Percentiles rank a stretch among this genome's conserved stretches.
Conservation (phyloP, 1,140 invertebrate genomes). For the Nephila pilipes region DNA sequence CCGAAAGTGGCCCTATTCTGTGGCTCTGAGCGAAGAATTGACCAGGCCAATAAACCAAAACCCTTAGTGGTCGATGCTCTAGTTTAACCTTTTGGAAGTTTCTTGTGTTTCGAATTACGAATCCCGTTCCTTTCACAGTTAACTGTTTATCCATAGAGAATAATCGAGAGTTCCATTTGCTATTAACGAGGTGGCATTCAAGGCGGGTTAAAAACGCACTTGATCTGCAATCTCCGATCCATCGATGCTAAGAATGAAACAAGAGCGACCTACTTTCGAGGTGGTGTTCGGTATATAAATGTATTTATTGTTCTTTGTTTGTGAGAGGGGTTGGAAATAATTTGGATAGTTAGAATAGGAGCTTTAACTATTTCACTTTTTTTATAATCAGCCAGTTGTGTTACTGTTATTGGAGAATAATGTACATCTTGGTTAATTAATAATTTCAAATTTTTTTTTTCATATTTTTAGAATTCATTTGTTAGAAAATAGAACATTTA, state of each 20-base stretch:
- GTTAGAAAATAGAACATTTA: too few species aligned
- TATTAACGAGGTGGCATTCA: slow-evolving; percentile 29
- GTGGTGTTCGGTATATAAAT: neutral
- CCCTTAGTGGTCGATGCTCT: slow-evolving; percentile 49
- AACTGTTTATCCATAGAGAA: neutral
- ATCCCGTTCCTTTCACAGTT: neutral
- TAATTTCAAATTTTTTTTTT: too few species aligned
- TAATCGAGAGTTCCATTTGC: slow-evolving; percentile 26
- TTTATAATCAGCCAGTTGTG: neutral
- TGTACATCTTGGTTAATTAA: too few species aligned
- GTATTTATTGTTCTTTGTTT: neutral
- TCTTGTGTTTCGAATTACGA: slow-evolving; percentile 37
- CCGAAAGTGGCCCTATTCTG: slow-evolving; percentile 18
- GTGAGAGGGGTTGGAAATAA: slow-evolving; percentile 3
- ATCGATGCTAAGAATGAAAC: neutral
- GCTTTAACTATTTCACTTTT: neutral
- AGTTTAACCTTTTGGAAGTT: slow-evolving; percentile 34
- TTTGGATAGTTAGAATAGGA: slow-evolving; percentile 1
- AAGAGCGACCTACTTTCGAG: neutral
- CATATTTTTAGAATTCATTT: too few species aligned
- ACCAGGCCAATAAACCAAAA: slow-evolving; percentile 60
- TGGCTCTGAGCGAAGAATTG: slow-evolving; percentile 10
- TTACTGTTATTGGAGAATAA: neutral
- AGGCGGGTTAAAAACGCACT: neutral
- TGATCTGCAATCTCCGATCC: neutral